These are phyloP conservation scores for Psilopsiagon aymara DNA, from an alignment of 2,113 vertebrate species.

Conservation along the genomic window DNA sequence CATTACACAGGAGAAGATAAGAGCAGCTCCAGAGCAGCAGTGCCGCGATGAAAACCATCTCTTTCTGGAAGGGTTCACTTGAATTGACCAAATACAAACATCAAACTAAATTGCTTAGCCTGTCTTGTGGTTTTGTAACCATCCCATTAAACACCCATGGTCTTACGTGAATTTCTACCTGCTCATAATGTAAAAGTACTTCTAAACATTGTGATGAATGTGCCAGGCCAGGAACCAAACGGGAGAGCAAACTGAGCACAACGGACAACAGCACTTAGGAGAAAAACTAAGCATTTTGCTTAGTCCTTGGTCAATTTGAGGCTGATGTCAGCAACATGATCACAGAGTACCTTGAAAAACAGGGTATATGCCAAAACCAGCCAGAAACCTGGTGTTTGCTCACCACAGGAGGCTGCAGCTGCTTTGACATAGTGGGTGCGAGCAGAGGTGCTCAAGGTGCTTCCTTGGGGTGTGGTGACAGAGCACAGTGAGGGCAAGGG, in stretches of 20 bases:
- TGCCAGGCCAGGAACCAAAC: background rate
- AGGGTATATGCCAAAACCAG: background rate
- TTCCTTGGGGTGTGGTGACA: background rate
- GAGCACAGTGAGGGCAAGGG: rapidly evolving
- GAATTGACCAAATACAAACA: background rate
- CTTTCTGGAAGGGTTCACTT: background rate
- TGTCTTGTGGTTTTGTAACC: background rate
- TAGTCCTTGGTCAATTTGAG: background rate
- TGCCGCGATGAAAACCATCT: background rate
- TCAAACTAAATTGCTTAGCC: background rate
- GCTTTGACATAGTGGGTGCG: rapidly evolving
- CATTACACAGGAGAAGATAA: background rate
- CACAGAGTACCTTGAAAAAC: background rate
- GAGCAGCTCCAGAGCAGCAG: background rate
- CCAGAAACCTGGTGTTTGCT: background rate
- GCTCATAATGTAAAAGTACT: background rate
- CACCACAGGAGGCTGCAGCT: background rate
- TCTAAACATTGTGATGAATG: background rate
- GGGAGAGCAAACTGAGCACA: background rate
- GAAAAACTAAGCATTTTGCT: background rate
- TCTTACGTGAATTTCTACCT: background rate
- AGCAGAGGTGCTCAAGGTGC: background rate
- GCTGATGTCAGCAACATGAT: rapidly evolving
- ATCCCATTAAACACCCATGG: background rate
- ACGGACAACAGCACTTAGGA: background rate